These are phyloP conservation scores for Sebastes trivittatus DNA, from an alignment of 2,797 vertebrate species.

Conservation along the genomic window DNA sequence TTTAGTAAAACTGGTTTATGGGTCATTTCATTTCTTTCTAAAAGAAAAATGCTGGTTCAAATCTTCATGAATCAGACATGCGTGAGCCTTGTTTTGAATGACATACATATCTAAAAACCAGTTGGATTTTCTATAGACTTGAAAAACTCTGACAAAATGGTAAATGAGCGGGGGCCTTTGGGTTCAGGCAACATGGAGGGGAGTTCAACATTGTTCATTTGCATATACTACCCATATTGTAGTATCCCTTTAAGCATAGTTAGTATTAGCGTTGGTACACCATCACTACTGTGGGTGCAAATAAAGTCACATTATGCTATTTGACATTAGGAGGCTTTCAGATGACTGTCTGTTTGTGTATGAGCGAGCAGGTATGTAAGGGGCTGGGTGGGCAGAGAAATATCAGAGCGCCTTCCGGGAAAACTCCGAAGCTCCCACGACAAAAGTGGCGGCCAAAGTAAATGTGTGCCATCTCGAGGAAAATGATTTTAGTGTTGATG, in stretches of 20 bases:
- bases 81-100: neutral
- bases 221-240: neutral
- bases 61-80: neutral
- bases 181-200: no score
- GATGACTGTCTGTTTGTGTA: slow-evolving; percentile 39
- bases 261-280: slow-evolving; percentile 1
- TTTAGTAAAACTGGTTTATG: neutral
- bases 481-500: slow-evolving; percentile 65
- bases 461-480: slow-evolving; percentile 77
- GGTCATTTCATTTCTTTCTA: neutral
- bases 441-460: slow-evolving; percentile 83
- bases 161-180: no score
- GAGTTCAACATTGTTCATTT: neutral
- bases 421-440: slow-evolving; percentile 75
- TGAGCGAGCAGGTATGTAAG: slow-evolving; percentile 58
- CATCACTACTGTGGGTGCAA: neutral
- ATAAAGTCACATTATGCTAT: slow-evolving; percentile 66
- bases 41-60: neutral
- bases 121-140: neutral
- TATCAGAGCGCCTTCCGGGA: slow-evolving; percentile 61
- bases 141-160: neutral
- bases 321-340: slow-evolving; percentile 77
- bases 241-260: neutral
- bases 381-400: slow-evolving; percentile 66
- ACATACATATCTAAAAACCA: neutral